Evolutionary conservation across 2,113 vertebrate genomes (phyloP).

Genomic region (Megaptera novaeangliae): DNA sequence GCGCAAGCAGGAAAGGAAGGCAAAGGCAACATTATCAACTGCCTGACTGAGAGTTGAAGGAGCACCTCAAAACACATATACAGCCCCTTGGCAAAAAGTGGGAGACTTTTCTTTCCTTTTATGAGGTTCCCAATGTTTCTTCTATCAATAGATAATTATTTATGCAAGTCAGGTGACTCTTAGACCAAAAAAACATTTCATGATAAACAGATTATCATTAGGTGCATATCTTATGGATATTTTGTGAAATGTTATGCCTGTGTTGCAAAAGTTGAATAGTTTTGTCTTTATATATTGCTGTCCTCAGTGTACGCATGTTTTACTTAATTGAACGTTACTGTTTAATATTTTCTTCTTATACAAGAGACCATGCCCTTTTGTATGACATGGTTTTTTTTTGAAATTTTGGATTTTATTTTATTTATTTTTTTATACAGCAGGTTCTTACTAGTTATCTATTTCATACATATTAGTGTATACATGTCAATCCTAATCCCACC

Average conservation of each 20-base stretch:
- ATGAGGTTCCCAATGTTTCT: slow-evolving; percentile 77
- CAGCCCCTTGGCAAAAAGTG: neutral
- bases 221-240: slow-evolving; percentile 81
- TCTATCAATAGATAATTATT: slow-evolving; percentile 76
- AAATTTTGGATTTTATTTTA: too few species aligned
- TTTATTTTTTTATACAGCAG: too few species aligned
- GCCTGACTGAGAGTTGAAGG: neutral
- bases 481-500: too few species aligned
- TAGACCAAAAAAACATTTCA: slow-evolving; percentile 75
- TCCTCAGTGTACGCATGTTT: slow-evolving; percentile 83
- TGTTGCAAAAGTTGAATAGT: slow-evolving; percentile 79
- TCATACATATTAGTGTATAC: too few species aligned
- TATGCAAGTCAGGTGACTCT: slow-evolving; percentile 82
- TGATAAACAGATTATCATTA: slow-evolving; percentile 79
- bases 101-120: slow-evolving; percentile 48
- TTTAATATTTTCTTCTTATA: slow-evolving; percentile 89
- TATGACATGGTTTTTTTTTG: slow-evolving; percentile 76
- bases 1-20: neutral
- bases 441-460: too few species aligned
- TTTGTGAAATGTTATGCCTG: slow-evolving; percentile 83
- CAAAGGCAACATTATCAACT: neutral
- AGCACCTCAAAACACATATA: neutral
- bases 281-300: slow-evolving; percentile 83
- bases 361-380: slow-evolving; percentile 84
- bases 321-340: slow-evolving; percentile 82